A percentile compares a stretch with the other conserved stretches of the same genome.
These are phyloP conservation scores for Perithous albicinctus DNA, from an alignment of 2,888 invertebrate species.

Conservation along the genomic window DNA sequence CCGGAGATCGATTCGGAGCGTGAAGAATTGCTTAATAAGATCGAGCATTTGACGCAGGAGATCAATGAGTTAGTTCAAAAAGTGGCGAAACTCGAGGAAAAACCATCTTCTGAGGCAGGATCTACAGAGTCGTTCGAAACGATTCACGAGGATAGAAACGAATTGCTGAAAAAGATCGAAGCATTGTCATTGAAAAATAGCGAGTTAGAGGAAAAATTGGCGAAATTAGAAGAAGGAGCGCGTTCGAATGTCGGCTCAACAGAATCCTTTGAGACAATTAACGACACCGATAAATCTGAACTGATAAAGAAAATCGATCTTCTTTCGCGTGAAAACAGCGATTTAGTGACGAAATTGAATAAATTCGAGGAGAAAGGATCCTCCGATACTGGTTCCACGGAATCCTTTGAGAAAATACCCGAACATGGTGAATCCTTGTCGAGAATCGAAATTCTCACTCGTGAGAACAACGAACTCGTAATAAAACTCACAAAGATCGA, in stretches of 20 bases:
- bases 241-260: constrained; percentile 82
- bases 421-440: constrained; percentile 73
- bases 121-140: constrained; percentile 82
- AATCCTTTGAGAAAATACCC: constrained; percentile 82
- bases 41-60: constrained; percentile 88
- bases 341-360: constrained; percentile 77
- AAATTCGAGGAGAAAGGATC: constrained; percentile 82
- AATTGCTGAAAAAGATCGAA: constrained; percentile 76
- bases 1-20: constrained; percentile 85
- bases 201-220: constrained; percentile 77
- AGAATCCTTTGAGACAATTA: constrained; percentile 82
- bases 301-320: constrained; percentile 79
- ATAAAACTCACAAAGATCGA: constrained; percentile 79
- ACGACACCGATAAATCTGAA: constrained; percentile 76
- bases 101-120: constrained; percentile 81
- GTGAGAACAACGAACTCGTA: constrained; percentile 80
- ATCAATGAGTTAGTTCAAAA: constrained; percentile 88
- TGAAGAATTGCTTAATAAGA: constrained; percentile 86
- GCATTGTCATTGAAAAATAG: constrained; percentile 78
- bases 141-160: constrained; percentile 76
- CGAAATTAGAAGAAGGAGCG: constrained; percentile 75
- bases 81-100: constrained; percentile 80
- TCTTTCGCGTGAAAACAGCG: constrained; percentile 79
- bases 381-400: constrained; percentile 82
- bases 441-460: constrained; percentile 77